These are phyloP conservation scores for Bicyclus anynana DNA, from an alignment of 1,140 invertebrate species.

Conservation along the genomic window DNA sequence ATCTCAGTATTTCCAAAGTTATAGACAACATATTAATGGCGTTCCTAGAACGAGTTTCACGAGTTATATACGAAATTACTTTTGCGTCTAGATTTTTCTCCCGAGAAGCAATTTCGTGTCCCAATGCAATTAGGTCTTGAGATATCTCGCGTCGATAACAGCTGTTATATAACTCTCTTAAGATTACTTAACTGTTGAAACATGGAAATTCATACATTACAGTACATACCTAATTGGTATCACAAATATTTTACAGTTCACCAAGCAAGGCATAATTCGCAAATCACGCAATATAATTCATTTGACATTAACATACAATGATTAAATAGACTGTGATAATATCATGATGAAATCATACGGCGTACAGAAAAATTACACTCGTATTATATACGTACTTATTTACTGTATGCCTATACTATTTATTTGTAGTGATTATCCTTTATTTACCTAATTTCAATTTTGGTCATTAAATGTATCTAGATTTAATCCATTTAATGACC, in stretches of 20 bases:
- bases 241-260: neutral
- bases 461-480: too few relatives aligned
- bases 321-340: too few relatives aligned
- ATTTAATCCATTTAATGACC: too few relatives aligned
- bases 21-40: too few relatives aligned
- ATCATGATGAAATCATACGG: neutral
- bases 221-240: neutral
- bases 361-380: too few relatives aligned
- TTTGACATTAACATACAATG: neutral
- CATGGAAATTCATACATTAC: too few relatives aligned
- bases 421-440: too few relatives aligned
- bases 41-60: neutral
- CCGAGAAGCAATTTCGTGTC: constrained; percentile 1
- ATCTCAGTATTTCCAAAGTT: too few relatives aligned
- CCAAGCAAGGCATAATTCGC: neutral
- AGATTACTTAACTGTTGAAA: too few relatives aligned
- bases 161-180: neutral
- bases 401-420: too few relatives aligned
- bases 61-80: constrained; percentile 10
- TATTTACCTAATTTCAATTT: too few relatives aligned
- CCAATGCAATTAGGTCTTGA: constrained; percentile 2
- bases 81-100: constrained; percentile 10
- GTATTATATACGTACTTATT: too few relatives aligned
- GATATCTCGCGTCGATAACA: neutral
- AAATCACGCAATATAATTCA: neutral